A percentile compares a stretch with the other conserved stretches of the same genome.
Conservation (phyloP, 2,797 vertebrate species). For the Poeciliopsis infans region DNA sequence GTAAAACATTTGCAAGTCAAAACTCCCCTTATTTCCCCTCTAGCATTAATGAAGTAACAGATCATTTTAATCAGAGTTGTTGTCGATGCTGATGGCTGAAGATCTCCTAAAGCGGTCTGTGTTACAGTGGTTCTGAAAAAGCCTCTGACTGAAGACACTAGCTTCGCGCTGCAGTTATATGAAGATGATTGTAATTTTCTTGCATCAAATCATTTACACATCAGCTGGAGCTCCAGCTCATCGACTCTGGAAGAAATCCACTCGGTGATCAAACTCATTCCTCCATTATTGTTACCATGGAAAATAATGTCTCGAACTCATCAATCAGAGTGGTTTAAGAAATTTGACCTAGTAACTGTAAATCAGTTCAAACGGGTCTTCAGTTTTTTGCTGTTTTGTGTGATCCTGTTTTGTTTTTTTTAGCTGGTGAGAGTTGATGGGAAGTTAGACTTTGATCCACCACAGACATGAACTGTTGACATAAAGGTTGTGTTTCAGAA, state of each 20-base stretch:
- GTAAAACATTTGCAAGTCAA: neutral
- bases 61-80: neutral
- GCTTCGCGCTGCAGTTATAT: neutral
- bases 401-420: neutral
- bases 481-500: neutral
- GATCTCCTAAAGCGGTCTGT: neutral
- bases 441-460: neutral
- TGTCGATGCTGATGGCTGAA: neutral
- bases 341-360: neutral
- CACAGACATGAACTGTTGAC: neutral
- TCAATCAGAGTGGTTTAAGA: neutral
- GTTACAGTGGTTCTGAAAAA: neutral
- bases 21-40: neutral
- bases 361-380: neutral
- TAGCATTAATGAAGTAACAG: neutral
- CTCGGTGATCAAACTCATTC: neutral
- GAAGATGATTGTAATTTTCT: neutral
- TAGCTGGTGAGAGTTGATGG: neutral
- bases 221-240: neutral
- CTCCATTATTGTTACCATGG: neutral
- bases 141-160: neutral
- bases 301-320: neutral
- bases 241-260: neutral
- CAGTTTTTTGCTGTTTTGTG: neutral
- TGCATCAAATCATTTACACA: neutral